Conservation (phyloP, 1,140 invertebrate species). For the Drosophila virilis region DNA sequence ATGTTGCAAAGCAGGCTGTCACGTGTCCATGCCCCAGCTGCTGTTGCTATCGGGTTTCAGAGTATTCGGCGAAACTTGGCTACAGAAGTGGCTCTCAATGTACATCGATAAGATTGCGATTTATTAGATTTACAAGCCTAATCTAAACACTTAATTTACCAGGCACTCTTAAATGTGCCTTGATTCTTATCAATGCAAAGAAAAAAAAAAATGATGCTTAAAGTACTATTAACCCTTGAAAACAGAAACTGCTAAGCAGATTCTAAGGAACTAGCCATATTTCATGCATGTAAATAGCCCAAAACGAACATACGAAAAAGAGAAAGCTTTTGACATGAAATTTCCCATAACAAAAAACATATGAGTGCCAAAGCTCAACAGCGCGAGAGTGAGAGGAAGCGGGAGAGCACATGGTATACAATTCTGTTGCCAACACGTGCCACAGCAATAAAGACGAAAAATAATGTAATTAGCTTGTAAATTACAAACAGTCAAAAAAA, state of each 20-base stretch:
- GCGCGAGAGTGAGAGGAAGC: slow-evolving; percentile 14
- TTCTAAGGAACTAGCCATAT: slow-evolving; percentile 6
- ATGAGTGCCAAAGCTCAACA: slow-evolving; percentile 33
- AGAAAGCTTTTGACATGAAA: slow-evolving; percentile 51
- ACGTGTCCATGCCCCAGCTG: slow-evolving; percentile 41
- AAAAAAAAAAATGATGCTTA: not conserved
- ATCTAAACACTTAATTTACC: slow-evolving; percentile 10
- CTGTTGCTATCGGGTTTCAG: slow-evolving; percentile 8
- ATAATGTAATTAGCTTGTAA: slow-evolving; percentile 20
- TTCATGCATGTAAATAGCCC: slow-evolving; percentile 25
- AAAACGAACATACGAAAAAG: slow-evolving; percentile 9
- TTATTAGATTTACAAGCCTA: slow-evolving; percentile 13
- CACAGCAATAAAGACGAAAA: slow-evolving; percentile 14
- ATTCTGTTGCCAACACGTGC: slow-evolving; percentile 50
- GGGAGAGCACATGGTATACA: slow-evolving; percentile 41
- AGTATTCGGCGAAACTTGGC: not conserved
- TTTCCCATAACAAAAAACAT: slow-evolving; percentile 81
- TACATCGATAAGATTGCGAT: slow-evolving; percentile 31
- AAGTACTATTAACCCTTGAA: slow-evolving; percentile 1
- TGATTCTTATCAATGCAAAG: slow-evolving; percentile 10
- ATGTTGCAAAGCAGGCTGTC: slow-evolving; percentile 56
- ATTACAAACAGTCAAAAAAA: not conserved
- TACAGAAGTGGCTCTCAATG: not conserved
- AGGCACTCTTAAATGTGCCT: slow-evolving; percentile 6
- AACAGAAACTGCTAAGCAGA: not conserved